Conservation (phyloP, 2,888 invertebrate species). For the Lordiphosa fenestrarum region DNA sequence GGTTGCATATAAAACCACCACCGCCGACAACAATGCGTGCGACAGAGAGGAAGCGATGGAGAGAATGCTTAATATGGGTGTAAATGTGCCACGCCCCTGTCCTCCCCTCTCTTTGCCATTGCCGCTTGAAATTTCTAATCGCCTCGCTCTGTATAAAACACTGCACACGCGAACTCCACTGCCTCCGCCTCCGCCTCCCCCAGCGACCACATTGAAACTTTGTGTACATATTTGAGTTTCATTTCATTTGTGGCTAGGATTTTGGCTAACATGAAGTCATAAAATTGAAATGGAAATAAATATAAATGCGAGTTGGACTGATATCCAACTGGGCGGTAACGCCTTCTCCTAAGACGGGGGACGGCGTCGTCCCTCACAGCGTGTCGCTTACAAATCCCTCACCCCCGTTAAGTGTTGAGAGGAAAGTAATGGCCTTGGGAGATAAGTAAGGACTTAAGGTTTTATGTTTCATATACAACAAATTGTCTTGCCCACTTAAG, state of each 20-base stretch:
- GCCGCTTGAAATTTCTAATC: slow-evolving; percentile 68
- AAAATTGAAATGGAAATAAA: slow-evolving; percentile 75
- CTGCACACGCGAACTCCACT: slow-evolving; percentile 1
- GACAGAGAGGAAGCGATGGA: slow-evolving; percentile 20
- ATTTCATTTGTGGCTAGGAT: slow-evolving; percentile 67
- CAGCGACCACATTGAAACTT: slow-evolving; percentile 58
- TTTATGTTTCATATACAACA: background rate
- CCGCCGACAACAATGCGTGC: slow-evolving; percentile 17
- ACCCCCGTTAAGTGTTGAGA: slow-evolving; percentile 42
- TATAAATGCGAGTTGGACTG: slow-evolving; percentile 61
- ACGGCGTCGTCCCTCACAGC: slow-evolving; percentile 23
- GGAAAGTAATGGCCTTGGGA: slow-evolving; percentile 15
- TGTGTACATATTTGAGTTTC: slow-evolving; percentile 73
- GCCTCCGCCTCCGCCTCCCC: background rate
- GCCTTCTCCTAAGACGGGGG: slow-evolving; percentile 33
- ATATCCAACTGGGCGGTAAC: slow-evolving; percentile 57
- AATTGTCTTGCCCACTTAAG: slow-evolving; percentile 19
- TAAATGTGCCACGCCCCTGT: slow-evolving; percentile 61
- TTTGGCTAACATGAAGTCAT: slow-evolving; percentile 67
- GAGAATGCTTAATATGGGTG: slow-evolving; percentile 52
- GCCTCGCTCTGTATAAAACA: slow-evolving; percentile 46
- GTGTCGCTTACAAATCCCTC: slow-evolving; percentile 46
- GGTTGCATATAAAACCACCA: slow-evolving; percentile 68
- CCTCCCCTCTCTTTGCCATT: slow-evolving; percentile 44
- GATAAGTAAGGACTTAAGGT: slow-evolving; percentile 3